phyloP scores from a whole-genome alignment of 2,888 invertebrate genomes.

The Nasonovia ribisnigri region DNA sequence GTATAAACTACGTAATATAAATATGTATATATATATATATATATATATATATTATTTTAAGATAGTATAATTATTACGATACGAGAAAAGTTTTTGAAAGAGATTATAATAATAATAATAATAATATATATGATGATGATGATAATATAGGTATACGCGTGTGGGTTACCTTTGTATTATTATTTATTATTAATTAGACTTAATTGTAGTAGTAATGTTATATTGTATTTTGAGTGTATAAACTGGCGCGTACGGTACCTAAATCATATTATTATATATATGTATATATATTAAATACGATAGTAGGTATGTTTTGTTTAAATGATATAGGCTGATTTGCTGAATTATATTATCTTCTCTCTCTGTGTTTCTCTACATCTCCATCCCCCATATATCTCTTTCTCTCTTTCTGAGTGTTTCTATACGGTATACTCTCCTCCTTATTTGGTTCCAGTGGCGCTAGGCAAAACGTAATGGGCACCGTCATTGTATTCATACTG shows the following conservation, averaged over 20 bases:
- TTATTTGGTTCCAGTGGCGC: not conserved
- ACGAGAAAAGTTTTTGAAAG: conserved; percentile 16
- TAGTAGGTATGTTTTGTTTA: conserved; percentile 18
- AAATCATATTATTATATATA: conserved; percentile 13
- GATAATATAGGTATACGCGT: not conserved
- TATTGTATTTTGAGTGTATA: conserved; percentile 33
- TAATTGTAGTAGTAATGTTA: conserved; percentile 18
- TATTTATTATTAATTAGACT: conserved; percentile 37
- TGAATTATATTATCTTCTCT: conserved; percentile 25
- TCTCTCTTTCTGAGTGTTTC: not conserved
- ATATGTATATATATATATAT: not conserved
- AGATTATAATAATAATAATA: conserved; percentile 34
- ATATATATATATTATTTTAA: not conserved
- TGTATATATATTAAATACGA: conserved; percentile 6
- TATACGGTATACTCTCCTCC: conserved; percentile 14
- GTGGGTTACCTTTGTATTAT: conserved; percentile 51
- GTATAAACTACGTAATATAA: conserved; percentile 7
- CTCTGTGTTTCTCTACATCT: not conserved
- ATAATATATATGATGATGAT: not conserved
- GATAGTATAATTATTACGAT: not conserved
- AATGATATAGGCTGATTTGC: conserved; percentile 25
- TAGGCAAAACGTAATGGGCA: conserved; percentile 22
- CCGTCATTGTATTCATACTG: conserved; percentile 17
- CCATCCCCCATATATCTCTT: not conserved
- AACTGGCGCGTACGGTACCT: conserved; percentile 44